Percentiles rank a stretch among this genome's conserved stretches.
Conservation (phyloP, 2,113 vertebrate species). For the Cyanocitta stelleri region DNA sequence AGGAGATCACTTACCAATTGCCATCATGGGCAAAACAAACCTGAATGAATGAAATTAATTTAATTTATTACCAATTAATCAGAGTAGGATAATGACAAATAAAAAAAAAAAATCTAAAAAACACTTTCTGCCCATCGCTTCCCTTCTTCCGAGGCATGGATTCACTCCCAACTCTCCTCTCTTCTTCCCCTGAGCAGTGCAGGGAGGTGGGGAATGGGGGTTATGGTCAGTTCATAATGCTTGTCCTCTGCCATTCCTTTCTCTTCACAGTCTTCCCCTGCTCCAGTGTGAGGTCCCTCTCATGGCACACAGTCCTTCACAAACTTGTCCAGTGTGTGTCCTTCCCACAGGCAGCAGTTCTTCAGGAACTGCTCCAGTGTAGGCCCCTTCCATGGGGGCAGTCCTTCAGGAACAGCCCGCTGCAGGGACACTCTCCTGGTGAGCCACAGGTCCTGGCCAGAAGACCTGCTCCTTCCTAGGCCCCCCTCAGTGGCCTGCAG, state of each 20-base stretch:
- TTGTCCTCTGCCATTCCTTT: neutral
- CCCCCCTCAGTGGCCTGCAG: neutral
- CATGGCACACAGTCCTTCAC: neutral
- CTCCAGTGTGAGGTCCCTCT: neutral
- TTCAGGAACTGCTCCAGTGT: neutral
- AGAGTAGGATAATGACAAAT: neutral
- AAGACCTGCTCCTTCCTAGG: neutral
- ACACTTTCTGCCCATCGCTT: neutral
- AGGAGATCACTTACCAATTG: neutral
- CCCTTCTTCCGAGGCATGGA: neutral
- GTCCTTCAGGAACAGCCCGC: neutral
- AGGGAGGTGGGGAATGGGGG: neutral
- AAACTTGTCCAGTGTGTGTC: neutral
- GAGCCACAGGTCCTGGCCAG: neutral
- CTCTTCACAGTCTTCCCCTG: neutral
- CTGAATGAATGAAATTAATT: neutral
- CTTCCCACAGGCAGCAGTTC: neutral
- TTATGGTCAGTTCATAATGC: rapidly evolving
- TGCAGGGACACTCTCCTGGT: rapidly evolving
- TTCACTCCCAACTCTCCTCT: neutral
- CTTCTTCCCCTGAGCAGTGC: neutral
- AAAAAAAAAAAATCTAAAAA: neutral
- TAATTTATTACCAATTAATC: neutral
- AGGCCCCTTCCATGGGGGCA: rapidly evolving
- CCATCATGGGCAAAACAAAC: neutral